Percentiles rank a stretch among this genome's conserved stretches.
phyloP scores from a whole-genome alignment of 2,113 vertebrate species.

The Gadus macrocephalus region DNA sequence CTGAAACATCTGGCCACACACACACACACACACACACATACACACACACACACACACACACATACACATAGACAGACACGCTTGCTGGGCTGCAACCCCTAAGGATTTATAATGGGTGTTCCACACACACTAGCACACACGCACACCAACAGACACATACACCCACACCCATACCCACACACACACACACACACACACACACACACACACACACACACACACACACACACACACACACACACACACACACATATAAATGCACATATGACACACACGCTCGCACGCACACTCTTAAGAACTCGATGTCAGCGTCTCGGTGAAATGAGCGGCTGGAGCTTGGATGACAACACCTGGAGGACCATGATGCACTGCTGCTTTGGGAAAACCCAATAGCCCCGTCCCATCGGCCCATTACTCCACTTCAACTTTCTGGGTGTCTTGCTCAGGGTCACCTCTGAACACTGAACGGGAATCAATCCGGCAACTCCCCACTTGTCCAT shows the following conservation, averaged over 20 bases:
- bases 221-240: conserved; percentile 6
- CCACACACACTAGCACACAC: neutral
- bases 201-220: conserved; percentile 14
- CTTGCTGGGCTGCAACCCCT: no score
- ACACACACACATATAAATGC: conserved; percentile 13
- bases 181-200: conserved; percentile 12
- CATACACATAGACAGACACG: no score
- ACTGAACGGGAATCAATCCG: no score
- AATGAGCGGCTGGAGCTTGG: neutral
- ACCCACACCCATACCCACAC: neutral
- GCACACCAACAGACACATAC: conserved; percentile 15
- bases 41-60: no score
- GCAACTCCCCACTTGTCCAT: no score
- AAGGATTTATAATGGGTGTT: no score
- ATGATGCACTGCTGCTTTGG: conserved; percentile 22
- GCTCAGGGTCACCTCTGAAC: no score
- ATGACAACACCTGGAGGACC: neutral
- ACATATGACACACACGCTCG: no score
- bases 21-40: neutral
- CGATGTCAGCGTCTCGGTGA: conserved; percentile 36
- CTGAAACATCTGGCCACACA: conserved; percentile 56
- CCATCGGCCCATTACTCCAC: conserved; percentile 48
- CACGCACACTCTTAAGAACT: neutral
- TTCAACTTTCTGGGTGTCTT: neutral
- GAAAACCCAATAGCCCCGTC: conserved; percentile 33